These are phyloP conservation scores for Hydrocynus forskahlii DNA, from an alignment of 2,797 vertebrate species.

Conservation along the genomic window DNA sequence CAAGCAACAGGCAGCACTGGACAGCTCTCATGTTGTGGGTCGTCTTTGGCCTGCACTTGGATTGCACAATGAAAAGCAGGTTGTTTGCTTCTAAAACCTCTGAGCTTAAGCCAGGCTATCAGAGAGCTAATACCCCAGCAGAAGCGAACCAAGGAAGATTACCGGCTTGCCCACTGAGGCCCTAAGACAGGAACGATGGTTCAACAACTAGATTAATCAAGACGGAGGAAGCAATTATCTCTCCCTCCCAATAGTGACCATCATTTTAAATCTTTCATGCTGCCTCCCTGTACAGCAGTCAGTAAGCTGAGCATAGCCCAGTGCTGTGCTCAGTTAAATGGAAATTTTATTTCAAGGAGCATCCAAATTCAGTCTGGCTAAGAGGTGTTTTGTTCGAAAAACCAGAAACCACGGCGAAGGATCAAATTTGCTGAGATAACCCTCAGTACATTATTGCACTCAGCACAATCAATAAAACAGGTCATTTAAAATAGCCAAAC, in stretches of 20 bases:
- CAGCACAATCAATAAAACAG: neutral
- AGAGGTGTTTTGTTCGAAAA: neutral
- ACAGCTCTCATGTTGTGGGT: conserved; percentile 78
- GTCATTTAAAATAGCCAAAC: neutral
- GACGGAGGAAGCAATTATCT: conserved; percentile 19
- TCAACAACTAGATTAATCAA: conserved; percentile 33
- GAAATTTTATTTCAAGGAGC: neutral
- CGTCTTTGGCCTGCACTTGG: conserved; percentile 62
- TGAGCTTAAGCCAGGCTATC: conserved; percentile 78
- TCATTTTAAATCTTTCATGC: neutral
- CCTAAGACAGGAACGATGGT: conserved; percentile 29
- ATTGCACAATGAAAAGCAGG: conserved; percentile 74
- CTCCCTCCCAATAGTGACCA: conserved; percentile 28
- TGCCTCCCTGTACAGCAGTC: neutral
- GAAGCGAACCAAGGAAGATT: conserved; percentile 72
- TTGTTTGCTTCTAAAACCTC: conserved; percentile 79
- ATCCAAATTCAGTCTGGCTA: neutral
- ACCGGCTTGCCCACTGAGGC: conserved; percentile 66
- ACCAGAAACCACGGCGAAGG: neutral
- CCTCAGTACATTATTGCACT: neutral
- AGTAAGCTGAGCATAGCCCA: neutral
- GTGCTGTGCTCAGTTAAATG: conserved; percentile 1
- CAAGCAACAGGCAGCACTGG: conserved; percentile 72
- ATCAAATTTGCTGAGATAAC: neutral
- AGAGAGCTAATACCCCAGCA: conserved; percentile 75